Evolutionary conservation across 2,113 vertebrate species (phyloP).

Genomic region (Rhynchopsitta pachyrhyncha): DNA sequence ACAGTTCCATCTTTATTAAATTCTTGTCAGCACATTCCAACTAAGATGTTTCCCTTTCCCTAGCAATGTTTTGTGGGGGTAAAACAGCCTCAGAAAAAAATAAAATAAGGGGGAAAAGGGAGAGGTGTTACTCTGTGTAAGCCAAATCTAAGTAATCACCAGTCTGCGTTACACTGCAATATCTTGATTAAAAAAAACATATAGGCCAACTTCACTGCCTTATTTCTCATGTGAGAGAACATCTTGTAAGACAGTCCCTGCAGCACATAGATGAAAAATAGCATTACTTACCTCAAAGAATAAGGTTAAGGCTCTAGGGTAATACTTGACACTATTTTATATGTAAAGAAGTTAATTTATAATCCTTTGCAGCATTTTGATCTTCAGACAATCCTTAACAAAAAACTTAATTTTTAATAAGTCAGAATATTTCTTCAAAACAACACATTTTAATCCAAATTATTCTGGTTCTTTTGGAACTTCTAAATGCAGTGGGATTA

Average conservation of each 20-base stretch:
- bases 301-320: background rate
- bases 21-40: conserved; percentile 58
- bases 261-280: background rate
- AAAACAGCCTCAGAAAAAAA: background rate
- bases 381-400: background rate
- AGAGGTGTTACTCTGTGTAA: background rate
- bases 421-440: background rate
- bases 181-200: background rate
- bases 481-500: background rate
- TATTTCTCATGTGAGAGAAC: background rate
- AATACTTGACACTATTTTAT: background rate
- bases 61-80: conserved; percentile 30
- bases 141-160: background rate
- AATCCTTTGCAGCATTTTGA: background rate
- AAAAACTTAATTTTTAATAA: background rate
- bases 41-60: background rate
- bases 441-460: background rate
- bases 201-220: background rate
- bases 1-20: conserved; percentile 39
- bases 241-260: background rate
- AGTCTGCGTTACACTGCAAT: background rate
- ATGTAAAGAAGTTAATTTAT: background rate
- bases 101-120: background rate
- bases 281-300: background rate
- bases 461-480: background rate